Percentiles rank a stretch among this genome's conserved stretches.
phyloP scores from a whole-genome alignment of 2,797 vertebrate genomes.

The Parotocinclus haroldoi region DNA sequence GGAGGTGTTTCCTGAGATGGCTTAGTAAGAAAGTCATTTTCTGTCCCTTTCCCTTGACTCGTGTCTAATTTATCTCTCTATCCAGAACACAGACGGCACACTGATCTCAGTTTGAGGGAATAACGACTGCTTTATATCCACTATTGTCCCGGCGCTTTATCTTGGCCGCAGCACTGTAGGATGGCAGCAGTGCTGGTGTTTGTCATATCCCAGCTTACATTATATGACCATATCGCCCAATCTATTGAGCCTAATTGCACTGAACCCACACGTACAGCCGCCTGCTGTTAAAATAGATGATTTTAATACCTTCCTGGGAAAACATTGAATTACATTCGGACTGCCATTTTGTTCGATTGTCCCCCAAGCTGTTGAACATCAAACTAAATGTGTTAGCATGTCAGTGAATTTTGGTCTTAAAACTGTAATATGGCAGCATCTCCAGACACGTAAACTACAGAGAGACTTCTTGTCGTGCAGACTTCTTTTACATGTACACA shows the following conservation, averaged over 20 bases:
- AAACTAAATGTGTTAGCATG: too few species aligned
- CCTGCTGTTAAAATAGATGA: slow-evolving; percentile 38
- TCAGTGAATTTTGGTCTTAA: too few species aligned
- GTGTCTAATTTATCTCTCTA: slow-evolving; percentile 28
- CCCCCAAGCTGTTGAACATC: not conserved
- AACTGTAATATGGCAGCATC: too few species aligned
- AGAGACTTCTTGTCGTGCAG: too few species aligned
- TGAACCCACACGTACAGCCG: slow-evolving; percentile 29
- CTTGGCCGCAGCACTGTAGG: slow-evolving; percentile 8
- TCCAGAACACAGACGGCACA: slow-evolving; percentile 25
- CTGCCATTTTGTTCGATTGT: not conserved
- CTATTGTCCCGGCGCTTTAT: slow-evolving; percentile 28
- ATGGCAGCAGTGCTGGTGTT: slow-evolving; percentile 13
- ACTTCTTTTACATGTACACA: too few species aligned
- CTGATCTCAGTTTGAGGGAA: slow-evolving; percentile 53
- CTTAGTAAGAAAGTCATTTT: slow-evolving; percentile 1
- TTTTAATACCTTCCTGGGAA: slow-evolving; percentile 22
- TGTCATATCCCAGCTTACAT: slow-evolving; percentile 16
- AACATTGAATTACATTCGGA: slow-evolving; percentile 24
- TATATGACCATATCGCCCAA: slow-evolving; percentile 39
- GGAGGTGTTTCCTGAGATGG: slow-evolving; percentile 1
- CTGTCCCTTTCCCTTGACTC: not conserved
- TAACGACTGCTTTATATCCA: slow-evolving; percentile 41
- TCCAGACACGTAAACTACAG: too few species aligned
- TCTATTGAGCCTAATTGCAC: slow-evolving; percentile 57